Conservation (phyloP, 2,888 invertebrate genomes). For the Beris chalybata region DNA sequence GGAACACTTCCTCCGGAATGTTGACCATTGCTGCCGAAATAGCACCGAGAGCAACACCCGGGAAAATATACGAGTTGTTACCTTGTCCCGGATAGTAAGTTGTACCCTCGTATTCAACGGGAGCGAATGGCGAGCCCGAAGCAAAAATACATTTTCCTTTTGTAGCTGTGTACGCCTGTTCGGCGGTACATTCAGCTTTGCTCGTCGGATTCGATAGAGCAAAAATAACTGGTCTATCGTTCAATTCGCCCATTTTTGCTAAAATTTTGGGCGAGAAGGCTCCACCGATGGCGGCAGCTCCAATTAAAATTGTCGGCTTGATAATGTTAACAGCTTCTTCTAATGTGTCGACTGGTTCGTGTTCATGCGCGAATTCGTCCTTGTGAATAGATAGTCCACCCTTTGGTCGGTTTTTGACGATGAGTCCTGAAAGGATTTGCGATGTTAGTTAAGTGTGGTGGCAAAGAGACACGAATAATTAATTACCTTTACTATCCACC, state of each 20-base stretch:
- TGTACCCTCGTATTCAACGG: conserved; percentile 78
- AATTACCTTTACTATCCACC: conserved; percentile 78
- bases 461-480: no score
- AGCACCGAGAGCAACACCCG: conserved; percentile 90
- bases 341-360: conserved; percentile 74
- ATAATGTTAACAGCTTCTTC: conserved; percentile 77
- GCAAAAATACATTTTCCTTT: conserved; percentile 91
- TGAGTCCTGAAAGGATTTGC: conserved; percentile 64
- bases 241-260: conserved; percentile 79
- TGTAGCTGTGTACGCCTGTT: conserved; percentile 86
- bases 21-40: conserved; percentile 86
- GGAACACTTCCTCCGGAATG: conserved; percentile 89
- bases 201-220: conserved; percentile 97
- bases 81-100: conserved; percentile 92
- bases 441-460: not conserved
- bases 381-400: conserved; percentile 83
- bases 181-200: conserved; percentile 99
- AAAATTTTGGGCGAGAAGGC: conserved; percentile 92
- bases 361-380: conserved; percentile 76
- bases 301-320: conserved; percentile 90
- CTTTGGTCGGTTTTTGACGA: conserved; percentile 83
- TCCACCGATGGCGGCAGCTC: conserved; percentile 89
- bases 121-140: conserved; percentile 94
- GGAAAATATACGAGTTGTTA: conserved; percentile 97
- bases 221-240: conserved; percentile 90